These are phyloP conservation scores for Pheosia tremula DNA, from an alignment of 2,888 invertebrate genomes.

Conservation along the genomic window DNA sequence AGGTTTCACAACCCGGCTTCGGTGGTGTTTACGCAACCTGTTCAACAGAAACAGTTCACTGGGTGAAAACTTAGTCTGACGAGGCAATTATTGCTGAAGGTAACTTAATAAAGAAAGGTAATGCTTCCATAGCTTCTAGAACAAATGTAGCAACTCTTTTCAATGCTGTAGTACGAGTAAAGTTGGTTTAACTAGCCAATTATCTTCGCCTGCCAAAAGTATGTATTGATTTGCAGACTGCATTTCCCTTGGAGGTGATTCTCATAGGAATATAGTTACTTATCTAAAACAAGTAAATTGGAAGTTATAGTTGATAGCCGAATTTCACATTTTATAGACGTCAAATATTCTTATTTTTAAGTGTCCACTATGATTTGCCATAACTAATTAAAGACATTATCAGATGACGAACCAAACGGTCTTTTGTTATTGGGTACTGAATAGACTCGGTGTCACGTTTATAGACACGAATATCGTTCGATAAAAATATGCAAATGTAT, in stretches of 20 bases:
- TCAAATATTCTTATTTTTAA: no score
- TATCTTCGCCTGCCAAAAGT: background rate
- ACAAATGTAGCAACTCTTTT: slow-evolving; percentile 4
- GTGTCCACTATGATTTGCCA: no score
- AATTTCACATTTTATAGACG: no score
- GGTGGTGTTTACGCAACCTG: slow-evolving; percentile 30
- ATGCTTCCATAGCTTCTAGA: slow-evolving; percentile 4
- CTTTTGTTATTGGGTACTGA: background rate
- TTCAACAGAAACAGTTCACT: slow-evolving; percentile 17
- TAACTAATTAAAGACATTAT: no score
- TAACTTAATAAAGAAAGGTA: background rate
- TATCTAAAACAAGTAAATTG: no score
- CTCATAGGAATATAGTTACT: background rate
- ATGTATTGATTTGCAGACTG: background rate
- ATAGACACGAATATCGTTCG: background rate
- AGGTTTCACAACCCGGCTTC: slow-evolving; percentile 34
- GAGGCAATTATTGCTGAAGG: background rate
- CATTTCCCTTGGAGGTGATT: no score
- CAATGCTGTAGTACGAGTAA: background rate
- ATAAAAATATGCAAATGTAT: background rate
- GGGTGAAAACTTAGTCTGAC: slow-evolving; percentile 7
- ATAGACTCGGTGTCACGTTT: background rate
- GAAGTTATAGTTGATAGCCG: no score
- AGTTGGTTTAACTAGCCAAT: background rate
- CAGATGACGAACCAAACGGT: no score